These are phyloP conservation scores for Ascidia mentula DNA, from an alignment of 23 tunicate genomes.

Conservation along the genomic window DNA sequence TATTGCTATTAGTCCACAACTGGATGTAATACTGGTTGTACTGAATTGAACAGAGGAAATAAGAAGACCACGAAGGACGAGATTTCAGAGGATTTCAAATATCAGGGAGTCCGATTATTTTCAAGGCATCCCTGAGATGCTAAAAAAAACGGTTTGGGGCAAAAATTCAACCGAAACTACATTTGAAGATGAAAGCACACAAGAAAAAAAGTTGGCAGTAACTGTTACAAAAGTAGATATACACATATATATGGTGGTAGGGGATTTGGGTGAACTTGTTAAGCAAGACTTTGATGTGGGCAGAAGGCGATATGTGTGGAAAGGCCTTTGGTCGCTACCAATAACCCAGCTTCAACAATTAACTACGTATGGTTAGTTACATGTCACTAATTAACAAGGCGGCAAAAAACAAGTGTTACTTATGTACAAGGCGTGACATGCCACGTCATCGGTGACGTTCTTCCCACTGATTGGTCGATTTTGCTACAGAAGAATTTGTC, in stretches of 20 bases:
- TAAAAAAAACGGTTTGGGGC: background rate
- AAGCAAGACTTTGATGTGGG: no score
- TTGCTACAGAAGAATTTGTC: slow-evolving; percentile 1
- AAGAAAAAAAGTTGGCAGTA: background rate
- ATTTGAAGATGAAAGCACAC: slow-evolving; percentile 3
- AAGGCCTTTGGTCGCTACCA: background rate
- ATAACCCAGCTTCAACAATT: background rate
- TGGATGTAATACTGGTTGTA: background rate
- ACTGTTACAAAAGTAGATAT: background rate
- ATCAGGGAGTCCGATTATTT: background rate
- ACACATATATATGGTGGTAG: background rate
- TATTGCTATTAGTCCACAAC: slow-evolving; percentile 3
- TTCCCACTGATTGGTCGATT: slow-evolving; percentile 11
- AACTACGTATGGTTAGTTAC: slow-evolving; percentile 4
- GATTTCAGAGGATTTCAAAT: background rate
- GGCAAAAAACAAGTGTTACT: background rate
- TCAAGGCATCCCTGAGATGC: background rate
- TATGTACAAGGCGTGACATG: slow-evolving; percentile 6
- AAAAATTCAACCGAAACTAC: background rate
- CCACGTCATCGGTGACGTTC: background rate
- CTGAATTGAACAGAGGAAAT: background rate
- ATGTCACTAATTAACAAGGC: slow-evolving; percentile 6
- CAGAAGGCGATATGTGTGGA: background rate
- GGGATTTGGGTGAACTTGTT: no score
- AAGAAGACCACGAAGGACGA: no score